Base-by-base conservation (phyloP, 2,113 vertebrate species). In the Eulemur rufifrons region DNA sequence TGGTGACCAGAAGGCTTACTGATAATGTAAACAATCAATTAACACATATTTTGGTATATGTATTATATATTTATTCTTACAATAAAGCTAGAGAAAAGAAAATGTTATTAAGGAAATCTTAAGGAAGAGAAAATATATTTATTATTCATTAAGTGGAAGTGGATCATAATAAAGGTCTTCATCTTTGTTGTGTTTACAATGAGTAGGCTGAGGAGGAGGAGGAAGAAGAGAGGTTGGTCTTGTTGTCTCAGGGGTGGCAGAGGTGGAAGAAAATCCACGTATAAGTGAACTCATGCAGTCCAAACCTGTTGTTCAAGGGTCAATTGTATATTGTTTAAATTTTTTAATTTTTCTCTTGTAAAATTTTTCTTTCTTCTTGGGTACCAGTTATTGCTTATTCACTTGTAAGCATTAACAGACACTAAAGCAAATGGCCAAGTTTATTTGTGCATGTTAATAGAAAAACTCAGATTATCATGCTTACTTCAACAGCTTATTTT, bases 401-500 rank as follows among this genome's bases (percentile, higher is more conserved):
- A 18, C 12, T 86, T 76, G 21, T 96, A 56, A 92, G 18, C 45
- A 77, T 85, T 85, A 91, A 64, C 82, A 29, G 87, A 89, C 42
- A 93, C 29, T 83, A 77, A 64, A 83, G 73, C 32, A 84, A 96
- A 81, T 77, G 68, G 66, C 6, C 47, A 86, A n/a, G 8, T 90
- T 77, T 96, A 82, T 85, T 86, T 82, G 27, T 77, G 1, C 29
- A 76, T 34, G 8, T 68, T 95, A 61, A 85, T 94, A 81, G 63
- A 96, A 96, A 96, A 94, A 50, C 25, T 93, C 68, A 86, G 52
- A 83, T 83, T 80, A 69, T 95, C 37, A 92, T 82, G n/a, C 56
- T 96, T 94, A 89, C 15, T 76, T 95, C 81, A 71, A 89, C 10
- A 89, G 59, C n/a, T 95, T 94, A 95, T 95, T 95, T 94, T 95